phyloP scores from a whole-genome alignment of 2,888 invertebrate species.

The Pachliopta kotzebuea region DNA sequence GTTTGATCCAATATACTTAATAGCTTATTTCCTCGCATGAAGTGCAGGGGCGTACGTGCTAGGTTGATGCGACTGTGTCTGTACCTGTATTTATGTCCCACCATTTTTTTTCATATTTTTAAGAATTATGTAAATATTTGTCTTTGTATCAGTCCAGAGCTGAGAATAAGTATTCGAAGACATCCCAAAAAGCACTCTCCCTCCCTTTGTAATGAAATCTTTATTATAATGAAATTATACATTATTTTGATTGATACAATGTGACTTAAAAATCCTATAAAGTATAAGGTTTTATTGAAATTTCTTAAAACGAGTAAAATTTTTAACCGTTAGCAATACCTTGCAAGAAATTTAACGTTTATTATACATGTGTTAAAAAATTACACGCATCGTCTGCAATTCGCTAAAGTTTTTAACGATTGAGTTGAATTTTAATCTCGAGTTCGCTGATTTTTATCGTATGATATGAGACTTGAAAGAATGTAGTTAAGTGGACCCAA shows the following conservation, averaged over 20 bases:
- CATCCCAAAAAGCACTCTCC: too few relatives aligned
- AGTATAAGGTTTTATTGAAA: background rate
- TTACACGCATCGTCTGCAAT: slow-evolving; percentile 8
- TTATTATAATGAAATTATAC: background rate
- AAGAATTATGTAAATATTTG: too few relatives aligned
- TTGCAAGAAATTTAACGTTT: slow-evolving; percentile 6
- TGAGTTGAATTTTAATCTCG: slow-evolving; percentile 1
- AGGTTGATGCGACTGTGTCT: slow-evolving; percentile 37
- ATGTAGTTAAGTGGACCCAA: background rate
- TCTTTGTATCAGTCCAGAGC: too few relatives aligned
- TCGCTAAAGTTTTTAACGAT: slow-evolving; percentile 17
- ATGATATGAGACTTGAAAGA: slow-evolving; percentile 4
- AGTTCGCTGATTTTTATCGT: slow-evolving; percentile 14
- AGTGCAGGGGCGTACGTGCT: slow-evolving; percentile 34
- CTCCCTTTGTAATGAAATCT: too few relatives aligned
- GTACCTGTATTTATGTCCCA: slow-evolving; percentile 36
- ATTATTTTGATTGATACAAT: background rate
- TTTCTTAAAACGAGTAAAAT: slow-evolving; percentile 8
- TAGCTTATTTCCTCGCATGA: slow-evolving; percentile 47
- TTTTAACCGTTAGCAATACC: slow-evolving; percentile 19
- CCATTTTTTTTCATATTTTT: too few relatives aligned
- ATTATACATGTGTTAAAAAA: slow-evolving; percentile 10
- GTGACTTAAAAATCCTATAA: background rate
- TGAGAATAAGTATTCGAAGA: background rate
- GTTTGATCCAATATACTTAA: slow-evolving; percentile 29